Evolutionary conservation across 37 sponge, comb jelly and placozoan genomes (phyloP).

Genomic region (Axinella damicornis): DNA sequence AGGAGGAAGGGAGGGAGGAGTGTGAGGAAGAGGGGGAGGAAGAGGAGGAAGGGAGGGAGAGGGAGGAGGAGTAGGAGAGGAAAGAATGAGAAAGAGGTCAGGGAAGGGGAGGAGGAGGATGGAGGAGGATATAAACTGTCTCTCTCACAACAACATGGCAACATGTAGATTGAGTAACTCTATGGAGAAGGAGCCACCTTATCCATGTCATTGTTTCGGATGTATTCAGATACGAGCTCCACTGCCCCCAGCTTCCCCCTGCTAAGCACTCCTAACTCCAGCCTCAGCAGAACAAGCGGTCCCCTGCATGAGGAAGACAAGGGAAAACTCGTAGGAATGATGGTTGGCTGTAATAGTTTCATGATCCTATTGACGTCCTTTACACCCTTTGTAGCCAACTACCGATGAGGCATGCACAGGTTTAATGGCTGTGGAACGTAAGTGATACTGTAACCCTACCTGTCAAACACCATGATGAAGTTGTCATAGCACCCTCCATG

Average conservation of each 20-base stretch:
- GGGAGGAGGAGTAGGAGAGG: neutral
- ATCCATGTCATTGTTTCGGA: constrained; percentile 27
- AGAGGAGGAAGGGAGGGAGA: neutral
- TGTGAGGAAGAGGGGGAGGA: no score
- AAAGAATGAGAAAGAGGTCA: no score
- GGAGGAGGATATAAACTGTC: no score
- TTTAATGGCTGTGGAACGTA: no score
- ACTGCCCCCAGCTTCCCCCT: constrained; percentile 57
- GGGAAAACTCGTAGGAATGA: no score
- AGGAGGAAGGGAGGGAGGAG: neutral
- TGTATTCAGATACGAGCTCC: constrained; percentile 70
- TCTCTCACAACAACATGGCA: no score
- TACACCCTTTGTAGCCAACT: no score
- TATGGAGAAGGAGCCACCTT: no score
- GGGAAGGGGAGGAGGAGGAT: neutral
- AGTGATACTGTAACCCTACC: constrained; percentile 7
- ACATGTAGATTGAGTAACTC: no score
- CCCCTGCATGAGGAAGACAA: constrained; percentile 53
- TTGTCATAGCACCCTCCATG: constrained; percentile 72
- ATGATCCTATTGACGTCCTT: no score
- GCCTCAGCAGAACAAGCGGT: constrained; percentile 58
- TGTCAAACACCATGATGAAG: constrained; percentile 65
- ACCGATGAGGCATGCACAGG: no score
- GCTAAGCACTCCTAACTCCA: constrained; percentile 73
- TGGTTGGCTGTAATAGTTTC: no score